phyloP scores from a whole-genome alignment of 2,797 vertebrate genomes.

The Botia almorhae region DNA sequence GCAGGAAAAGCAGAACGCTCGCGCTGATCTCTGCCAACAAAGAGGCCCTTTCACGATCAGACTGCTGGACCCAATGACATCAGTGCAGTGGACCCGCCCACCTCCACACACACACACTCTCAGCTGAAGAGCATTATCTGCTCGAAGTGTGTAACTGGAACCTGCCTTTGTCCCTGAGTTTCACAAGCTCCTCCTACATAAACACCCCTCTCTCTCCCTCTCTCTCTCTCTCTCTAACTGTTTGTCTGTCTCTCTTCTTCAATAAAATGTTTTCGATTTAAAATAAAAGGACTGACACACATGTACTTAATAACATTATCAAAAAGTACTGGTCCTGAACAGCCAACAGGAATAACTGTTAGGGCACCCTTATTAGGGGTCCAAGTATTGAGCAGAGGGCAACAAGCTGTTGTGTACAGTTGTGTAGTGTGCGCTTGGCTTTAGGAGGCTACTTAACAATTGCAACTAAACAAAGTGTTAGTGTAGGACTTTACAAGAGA shows the following conservation, averaged over 20 bases:
- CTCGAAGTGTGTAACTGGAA: conserved; percentile 34
- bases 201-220: background rate
- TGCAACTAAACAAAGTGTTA: too few species aligned
- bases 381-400: too few species aligned
- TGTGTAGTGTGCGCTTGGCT: too few species aligned
- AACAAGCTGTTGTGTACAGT: too few species aligned
- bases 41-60: conserved; percentile 90
- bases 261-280: too few species aligned
- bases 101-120: conserved; percentile 61
- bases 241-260: conserved; percentile 48
- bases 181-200: conserved; percentile 63
- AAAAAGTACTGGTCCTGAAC: too few species aligned
- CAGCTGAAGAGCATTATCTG: conserved; percentile 39
- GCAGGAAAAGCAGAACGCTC: conserved; percentile 75
- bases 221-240: background rate
- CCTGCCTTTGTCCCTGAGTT: conserved; percentile 59
- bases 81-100: conserved; percentile 84
- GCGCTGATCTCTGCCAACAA: conserved; percentile 89
- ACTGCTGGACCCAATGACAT: conserved; percentile 87
- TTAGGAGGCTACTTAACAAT: too few species aligned
- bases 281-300: too few species aligned
- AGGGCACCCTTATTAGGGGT: too few species aligned
- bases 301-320: too few species aligned
- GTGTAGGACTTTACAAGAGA: too few species aligned
- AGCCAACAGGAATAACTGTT: too few species aligned